These are phyloP conservation scores for Thalassophryne amazonica DNA, from an alignment of 2,797 vertebrate genomes.

Conservation along the genomic window DNA sequence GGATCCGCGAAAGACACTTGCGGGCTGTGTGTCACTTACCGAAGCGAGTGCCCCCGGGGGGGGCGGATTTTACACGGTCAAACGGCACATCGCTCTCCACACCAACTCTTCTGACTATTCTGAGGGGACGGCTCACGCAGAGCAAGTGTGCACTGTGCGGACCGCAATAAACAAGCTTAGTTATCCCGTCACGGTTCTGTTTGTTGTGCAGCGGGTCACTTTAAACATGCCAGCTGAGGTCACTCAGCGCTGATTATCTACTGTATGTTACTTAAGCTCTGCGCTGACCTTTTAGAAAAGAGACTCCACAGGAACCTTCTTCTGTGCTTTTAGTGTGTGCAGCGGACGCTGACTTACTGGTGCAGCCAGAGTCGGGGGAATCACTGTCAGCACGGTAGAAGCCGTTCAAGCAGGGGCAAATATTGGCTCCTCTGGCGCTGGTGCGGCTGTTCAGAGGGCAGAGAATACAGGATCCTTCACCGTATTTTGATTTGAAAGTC, in stretches of 20 bases:
- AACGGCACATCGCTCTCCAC: constrained; percentile 57
- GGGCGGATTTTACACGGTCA: constrained; percentile 48
- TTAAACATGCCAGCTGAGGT: neutral
- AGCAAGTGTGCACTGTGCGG: neutral
- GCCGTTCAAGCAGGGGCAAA: constrained; percentile 88
- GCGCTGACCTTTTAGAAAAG: neutral
- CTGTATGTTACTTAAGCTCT: neutral
- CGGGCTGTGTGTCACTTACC: constrained; percentile 61
- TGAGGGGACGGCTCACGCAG: constrained; percentile 9
- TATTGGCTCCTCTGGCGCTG: constrained; percentile 80
- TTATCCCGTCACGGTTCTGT: too few relatives aligned
- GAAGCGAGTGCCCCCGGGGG: constrained; percentile 47
- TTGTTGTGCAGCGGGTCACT: too few relatives aligned
- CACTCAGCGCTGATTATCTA: neutral
- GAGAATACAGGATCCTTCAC: constrained; percentile 85
- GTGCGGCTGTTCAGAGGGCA: constrained; percentile 92
- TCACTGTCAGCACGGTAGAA: constrained; percentile 93
- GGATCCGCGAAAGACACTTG: constrained; percentile 57
- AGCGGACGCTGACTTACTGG: constrained; percentile 82
- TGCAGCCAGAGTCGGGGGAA: constrained; percentile 87
- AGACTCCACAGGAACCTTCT: neutral
- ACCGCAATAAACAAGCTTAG: neutral
- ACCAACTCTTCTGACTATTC: constrained; percentile 21
- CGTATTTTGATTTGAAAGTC: constrained; percentile 94
- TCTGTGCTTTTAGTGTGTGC: neutral